These are phyloP conservation scores for Solenopsis invicta DNA, from an alignment of 1,140 invertebrate genomes.

Conservation along the genomic window DNA sequence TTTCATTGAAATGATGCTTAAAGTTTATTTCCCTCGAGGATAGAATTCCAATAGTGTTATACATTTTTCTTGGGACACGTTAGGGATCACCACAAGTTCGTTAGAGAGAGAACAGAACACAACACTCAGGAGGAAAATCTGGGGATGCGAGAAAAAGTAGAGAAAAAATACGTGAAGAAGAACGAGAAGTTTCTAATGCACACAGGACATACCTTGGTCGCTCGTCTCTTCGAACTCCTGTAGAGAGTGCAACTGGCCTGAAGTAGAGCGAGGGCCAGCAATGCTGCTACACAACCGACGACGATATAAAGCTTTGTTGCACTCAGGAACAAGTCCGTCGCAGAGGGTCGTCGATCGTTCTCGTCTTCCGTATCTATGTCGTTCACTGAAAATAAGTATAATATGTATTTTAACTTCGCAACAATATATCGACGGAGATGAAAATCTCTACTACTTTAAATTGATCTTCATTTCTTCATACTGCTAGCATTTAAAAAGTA, in stretches of 20 bases:
- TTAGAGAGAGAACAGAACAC: conserved; percentile 42
- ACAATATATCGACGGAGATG: neutral
- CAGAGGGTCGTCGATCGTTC: conserved; percentile 77
- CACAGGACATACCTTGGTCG: conserved; percentile 88
- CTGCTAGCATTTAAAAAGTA: neutral
- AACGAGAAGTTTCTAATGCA: neutral
- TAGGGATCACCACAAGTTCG: conserved; percentile 43
- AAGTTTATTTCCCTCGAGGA: neutral
- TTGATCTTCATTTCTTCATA: neutral
- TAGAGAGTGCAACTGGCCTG: conserved; percentile 95
- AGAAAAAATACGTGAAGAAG: conserved; percentile 50
- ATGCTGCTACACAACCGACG: conserved; percentile 92
- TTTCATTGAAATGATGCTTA: neutral
- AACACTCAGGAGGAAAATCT: conserved; percentile 30
- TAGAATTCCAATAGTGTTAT: neutral
- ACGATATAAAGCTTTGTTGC: conserved; percentile 93
- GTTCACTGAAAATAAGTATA: conserved; percentile 75
- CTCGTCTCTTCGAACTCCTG: conserved; percentile 89
- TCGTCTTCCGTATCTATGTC: conserved; percentile 79
- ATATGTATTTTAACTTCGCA: neutral
- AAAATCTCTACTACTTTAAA: neutral
- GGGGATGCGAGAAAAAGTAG: conserved; percentile 39
- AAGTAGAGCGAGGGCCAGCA: conserved; percentile 92
- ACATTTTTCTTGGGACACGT: conserved; percentile 49
- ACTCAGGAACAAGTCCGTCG: conserved; percentile 80